A percentile compares a stretch with the other conserved stretches of the same genome.
phyloP scores from a whole-genome alignment of 2,113 vertebrate species.

The Phylloscopus trochilus region DNA sequence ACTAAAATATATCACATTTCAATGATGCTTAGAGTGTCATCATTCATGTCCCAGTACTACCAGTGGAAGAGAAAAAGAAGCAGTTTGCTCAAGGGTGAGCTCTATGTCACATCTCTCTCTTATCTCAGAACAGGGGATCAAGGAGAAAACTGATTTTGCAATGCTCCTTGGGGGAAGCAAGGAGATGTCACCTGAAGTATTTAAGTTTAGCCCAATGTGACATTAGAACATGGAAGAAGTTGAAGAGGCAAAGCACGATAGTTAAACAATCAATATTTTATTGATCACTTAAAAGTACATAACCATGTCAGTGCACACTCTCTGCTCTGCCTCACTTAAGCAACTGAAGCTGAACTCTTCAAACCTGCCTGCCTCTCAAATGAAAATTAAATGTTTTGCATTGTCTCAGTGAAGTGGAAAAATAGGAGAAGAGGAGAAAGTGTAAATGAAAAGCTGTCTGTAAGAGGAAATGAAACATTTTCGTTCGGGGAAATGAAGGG shows the following conservation, averaged over 20 bases:
- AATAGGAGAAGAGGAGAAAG: background rate
- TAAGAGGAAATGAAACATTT: background rate
- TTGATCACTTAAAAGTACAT: background rate
- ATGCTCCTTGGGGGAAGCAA: background rate
- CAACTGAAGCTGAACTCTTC: background rate
- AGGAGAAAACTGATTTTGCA: background rate
- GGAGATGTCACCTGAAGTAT: background rate
- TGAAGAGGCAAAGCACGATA: background rate
- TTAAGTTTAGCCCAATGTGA: background rate
- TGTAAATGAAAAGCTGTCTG: background rate
- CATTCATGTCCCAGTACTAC: background rate
- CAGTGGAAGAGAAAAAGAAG: background rate
- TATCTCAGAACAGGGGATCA: background rate
- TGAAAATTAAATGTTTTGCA: background rate
- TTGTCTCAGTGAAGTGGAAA: constrained; percentile 13
- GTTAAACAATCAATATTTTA: constrained; percentile 4
- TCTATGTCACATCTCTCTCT: background rate
- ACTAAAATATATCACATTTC: background rate
- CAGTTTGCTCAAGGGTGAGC: background rate
- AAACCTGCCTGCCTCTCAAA: background rate
- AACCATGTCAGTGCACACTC: background rate
- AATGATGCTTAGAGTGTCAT: background rate
- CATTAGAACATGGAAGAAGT: background rate
- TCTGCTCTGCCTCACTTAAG: background rate
- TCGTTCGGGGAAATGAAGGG: background rate